Conservation (phyloP, 1,140 invertebrate genomes). For the Drosophila mauritiana region DNA sequence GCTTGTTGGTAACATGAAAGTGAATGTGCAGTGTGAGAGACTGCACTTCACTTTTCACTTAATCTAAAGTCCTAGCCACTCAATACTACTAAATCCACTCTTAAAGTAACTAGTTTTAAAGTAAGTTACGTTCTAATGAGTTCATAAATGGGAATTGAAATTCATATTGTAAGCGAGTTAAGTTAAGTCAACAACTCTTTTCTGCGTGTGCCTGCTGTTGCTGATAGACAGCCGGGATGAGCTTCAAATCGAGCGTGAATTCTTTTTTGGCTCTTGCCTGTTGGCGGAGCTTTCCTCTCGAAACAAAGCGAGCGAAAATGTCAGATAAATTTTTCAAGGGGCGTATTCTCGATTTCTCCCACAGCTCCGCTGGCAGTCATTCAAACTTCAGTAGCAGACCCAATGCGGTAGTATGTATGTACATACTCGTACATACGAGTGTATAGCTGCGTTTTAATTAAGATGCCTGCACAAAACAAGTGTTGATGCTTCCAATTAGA, state of each 20-base stretch:
- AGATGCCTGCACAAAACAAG: constrained; percentile 40
- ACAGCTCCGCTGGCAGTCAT: constrained; percentile 54
- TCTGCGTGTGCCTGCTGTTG: constrained; percentile 22
- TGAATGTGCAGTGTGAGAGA: too few species aligned
- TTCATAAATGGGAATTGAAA: too few species aligned
- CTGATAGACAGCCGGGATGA: constrained; percentile 62
- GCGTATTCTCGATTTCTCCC: constrained; percentile 61
- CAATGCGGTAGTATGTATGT: constrained; percentile 1
- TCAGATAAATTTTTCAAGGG: constrained; percentile 57
- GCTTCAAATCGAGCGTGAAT: constrained; percentile 74
- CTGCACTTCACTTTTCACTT: too few species aligned
- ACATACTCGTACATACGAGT: too few species aligned
- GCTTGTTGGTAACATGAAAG: too few species aligned
- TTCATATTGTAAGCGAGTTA: too few species aligned
- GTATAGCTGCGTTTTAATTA: constrained; percentile 34
- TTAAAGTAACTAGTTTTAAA: too few species aligned
- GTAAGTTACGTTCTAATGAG: too few species aligned
- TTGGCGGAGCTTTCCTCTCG: constrained; percentile 17
- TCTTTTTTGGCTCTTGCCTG: constrained; percentile 55
- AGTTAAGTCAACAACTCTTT: neutral
- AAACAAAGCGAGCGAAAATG: constrained; percentile 71
- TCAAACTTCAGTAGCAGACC: constrained; percentile 63
- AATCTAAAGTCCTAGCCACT: too few species aligned
- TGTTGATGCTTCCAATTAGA: constrained; percentile 66
- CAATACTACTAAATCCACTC: too few species aligned